A percentile compares a stretch with the other conserved stretches of the same genome.
These are phyloP conservation scores for Distichodus sexfasciatus DNA, from an alignment of 2,797 vertebrate species.

Conservation along the genomic window DNA sequence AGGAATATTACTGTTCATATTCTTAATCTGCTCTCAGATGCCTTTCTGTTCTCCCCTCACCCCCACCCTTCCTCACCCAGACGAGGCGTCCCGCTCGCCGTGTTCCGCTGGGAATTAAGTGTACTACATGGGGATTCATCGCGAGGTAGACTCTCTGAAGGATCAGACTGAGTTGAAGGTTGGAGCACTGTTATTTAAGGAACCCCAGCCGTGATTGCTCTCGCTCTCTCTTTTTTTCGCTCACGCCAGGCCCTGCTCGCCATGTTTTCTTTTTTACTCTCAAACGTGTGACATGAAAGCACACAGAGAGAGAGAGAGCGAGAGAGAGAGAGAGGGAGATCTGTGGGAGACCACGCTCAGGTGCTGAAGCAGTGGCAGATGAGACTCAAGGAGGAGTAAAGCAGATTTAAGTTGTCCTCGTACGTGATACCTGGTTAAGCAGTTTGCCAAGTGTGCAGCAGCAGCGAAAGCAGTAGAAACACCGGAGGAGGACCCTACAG, in stretches of 20 bases:
- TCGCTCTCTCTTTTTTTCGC: slow-evolving; percentile 26
- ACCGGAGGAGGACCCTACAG: slow-evolving; percentile 30
- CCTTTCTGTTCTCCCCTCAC: slow-evolving; percentile 76
- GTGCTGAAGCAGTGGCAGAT: slow-evolving; percentile 68
- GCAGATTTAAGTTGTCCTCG: slow-evolving; percentile 74
- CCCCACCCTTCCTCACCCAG: no score
- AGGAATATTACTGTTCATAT: slow-evolving; percentile 90
- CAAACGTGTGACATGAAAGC: slow-evolving; percentile 73
- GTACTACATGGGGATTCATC: slow-evolving; percentile 81
- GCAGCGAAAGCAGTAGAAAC: slow-evolving; percentile 44
- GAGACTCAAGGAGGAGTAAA: slow-evolving; percentile 72
- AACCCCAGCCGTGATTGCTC: no score
- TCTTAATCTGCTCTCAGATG: slow-evolving; percentile 86
- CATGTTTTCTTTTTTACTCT: slow-evolving; percentile 75
- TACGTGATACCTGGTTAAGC: slow-evolving; percentile 75
- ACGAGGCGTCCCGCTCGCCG: slow-evolving; percentile 71
- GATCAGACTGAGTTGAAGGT: slow-evolving; percentile 73
- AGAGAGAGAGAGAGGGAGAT: no score
- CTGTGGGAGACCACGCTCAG: slow-evolving; percentile 45
- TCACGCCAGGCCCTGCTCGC: slow-evolving; percentile 16
- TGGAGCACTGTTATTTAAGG: slow-evolving; percentile 71
- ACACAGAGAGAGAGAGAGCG: no score
- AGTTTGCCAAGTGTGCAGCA: slow-evolving; percentile 61
- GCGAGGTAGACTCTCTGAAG: slow-evolving; percentile 73
- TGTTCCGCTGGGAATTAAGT: slow-evolving; percentile 80